Evolutionary conservation across 2,888 invertebrate species (phyloP).

Genomic region (Lasius fuliginosus): DNA sequence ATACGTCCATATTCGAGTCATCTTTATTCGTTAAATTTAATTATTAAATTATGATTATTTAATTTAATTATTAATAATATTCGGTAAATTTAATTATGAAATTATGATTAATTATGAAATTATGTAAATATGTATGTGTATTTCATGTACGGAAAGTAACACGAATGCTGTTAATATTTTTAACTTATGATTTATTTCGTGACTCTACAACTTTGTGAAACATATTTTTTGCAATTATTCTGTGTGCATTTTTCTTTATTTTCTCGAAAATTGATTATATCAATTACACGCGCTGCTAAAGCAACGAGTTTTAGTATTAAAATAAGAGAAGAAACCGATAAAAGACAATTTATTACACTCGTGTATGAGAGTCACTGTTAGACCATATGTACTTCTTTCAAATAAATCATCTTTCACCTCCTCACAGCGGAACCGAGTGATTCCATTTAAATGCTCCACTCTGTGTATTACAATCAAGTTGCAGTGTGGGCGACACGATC

Average conservation of each 20-base stretch:
- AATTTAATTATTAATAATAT: background rate
- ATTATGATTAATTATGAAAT: too few species aligned
- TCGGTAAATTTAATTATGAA: background rate
- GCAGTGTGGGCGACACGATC: conserved; percentile 35
- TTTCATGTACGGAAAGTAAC: background rate
- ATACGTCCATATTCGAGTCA: background rate
- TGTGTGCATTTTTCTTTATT: background rate
- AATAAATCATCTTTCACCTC: conserved; percentile 33
- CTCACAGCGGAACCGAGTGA: conserved; percentile 25
- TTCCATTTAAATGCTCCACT: conserved; percentile 38
- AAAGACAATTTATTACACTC: background rate
- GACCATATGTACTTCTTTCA: background rate
- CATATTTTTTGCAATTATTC: background rate
- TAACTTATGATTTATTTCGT: background rate
- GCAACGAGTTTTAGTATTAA: background rate
- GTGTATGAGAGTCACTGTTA: background rate
- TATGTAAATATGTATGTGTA: background rate
- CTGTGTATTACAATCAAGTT: conserved; percentile 34
- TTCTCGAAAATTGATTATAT: background rate
- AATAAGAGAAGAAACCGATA: background rate
- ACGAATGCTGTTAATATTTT: background rate
- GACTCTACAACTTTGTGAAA: background rate
- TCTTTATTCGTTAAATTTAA: background rate
- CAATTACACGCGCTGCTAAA: background rate
- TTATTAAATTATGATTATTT: background rate